Base-by-base conservation (phyloP, 2,113 vertebrate genomes). In the Colaptes auratus region DNA sequence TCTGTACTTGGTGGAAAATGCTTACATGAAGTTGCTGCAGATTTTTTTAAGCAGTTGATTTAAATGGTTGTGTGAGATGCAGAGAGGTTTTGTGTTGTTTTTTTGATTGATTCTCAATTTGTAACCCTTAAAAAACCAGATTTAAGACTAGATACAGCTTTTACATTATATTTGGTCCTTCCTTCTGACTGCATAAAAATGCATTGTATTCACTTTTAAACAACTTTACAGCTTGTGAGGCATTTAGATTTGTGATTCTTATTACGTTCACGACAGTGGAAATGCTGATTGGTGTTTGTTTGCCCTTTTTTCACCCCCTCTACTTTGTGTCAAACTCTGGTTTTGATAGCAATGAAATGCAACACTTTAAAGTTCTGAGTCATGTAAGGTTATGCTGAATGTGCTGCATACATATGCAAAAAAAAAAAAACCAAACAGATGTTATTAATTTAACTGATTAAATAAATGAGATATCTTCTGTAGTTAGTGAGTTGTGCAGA, bases 381-480 rank as follows among this genome's bases (percentile, higher is more conserved):
- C 90, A 58, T 93, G 86, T 96, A 90, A 90, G 91, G 53, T 92
- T 85, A 88, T 71, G 61, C 86, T 93, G 88, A 93, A 89, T 95
- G 92, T 96, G 79, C 95, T 96, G 82, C 90, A 86, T 93, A 96
- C 88, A 81, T 94, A 95, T 83, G 82, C 86, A 95, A 96, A 89
- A 42, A 44, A 44, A 13, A 91, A 88, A 35, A 82, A 87, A n/a
- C n/a, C n/a, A n/a, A 92, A 91, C 78, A 95, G 88, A 94, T 96
- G 95, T 96, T 96, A 95, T 59, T 94, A 90, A 96, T 82, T 96
- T 92, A 84, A 79, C 72, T 86, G 85, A 90, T 90, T 28, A 83
- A 96, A 96, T 96, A 96, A 96, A 96, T 92, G 87, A 96, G 79
- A 48, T 95, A 96, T 91, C 88, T 96, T 96, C 93, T 88, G 92